These are phyloP conservation scores for Unio delphinus DNA, from an alignment of 2,888 invertebrate species.

Conservation along the genomic window DNA sequence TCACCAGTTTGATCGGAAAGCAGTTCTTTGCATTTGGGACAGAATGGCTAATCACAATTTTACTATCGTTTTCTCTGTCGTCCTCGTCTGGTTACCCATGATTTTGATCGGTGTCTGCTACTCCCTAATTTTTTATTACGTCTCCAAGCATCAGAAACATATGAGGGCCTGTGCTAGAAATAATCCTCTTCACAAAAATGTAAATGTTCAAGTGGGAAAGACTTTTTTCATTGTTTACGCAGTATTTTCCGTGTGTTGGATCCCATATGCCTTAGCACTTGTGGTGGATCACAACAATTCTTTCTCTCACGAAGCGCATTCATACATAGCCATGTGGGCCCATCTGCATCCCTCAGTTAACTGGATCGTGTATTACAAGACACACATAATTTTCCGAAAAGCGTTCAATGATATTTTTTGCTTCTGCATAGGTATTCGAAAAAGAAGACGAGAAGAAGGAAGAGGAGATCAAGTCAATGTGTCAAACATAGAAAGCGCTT, in stretches of 20 bases:
- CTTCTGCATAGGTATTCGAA: not conserved
- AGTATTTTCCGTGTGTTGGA: conserved; percentile 39
- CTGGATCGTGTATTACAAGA: conserved; percentile 36
- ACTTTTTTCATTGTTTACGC: conserved; percentile 32
- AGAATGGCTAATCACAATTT: conserved; percentile 37
- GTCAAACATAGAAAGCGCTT: too few relatives aligned
- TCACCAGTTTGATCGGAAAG: conserved; percentile 44
- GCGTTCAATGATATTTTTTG: conserved; percentile 20
- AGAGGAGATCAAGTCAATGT: too few relatives aligned
- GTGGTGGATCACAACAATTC: conserved; percentile 25
- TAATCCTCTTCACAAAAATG: not conserved
- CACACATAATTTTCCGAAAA: conserved; percentile 28
- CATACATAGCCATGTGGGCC: conserved; percentile 34
- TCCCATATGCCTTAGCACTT: conserved; percentile 38
- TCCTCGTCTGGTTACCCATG: conserved; percentile 31
- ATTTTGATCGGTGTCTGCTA: conserved; percentile 29
- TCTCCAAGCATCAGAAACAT: conserved; percentile 1
- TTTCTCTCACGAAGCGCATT: conserved; percentile 27
- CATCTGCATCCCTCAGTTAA: conserved; percentile 44
- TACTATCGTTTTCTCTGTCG: conserved; percentile 39
- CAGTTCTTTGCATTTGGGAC: conserved; percentile 49
- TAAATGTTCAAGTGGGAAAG: conserved; percentile 24
- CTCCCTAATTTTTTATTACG: conserved; percentile 21
- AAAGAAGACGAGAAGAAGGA: too few relatives aligned
- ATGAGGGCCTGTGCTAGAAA: not conserved